phyloP scores from a whole-genome alignment of 2,888 invertebrate genomes.

The Dicyrtoma fusca region DNA sequence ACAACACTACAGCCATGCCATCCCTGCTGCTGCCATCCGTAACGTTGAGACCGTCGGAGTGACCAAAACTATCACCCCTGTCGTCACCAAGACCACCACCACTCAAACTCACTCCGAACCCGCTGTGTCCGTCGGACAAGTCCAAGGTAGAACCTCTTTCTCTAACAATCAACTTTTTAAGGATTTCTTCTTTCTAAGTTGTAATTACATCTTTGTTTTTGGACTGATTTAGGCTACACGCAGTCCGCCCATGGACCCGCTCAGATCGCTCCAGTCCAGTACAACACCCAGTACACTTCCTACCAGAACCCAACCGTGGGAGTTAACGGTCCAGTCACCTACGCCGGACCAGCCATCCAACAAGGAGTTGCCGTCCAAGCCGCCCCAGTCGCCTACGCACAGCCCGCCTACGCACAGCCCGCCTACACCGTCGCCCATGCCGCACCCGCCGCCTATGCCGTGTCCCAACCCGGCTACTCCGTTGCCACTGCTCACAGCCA shows the following conservation, averaged over 20 bases:
- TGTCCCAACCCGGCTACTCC: slow-evolving; percentile 9
- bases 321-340: slow-evolving; percentile 55
- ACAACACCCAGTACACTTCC: slow-evolving; percentile 51
- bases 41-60: slow-evolving; percentile 51
- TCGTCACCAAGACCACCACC: slow-evolving; percentile 52
- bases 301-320: slow-evolving; percentile 54
- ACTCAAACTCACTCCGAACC: slow-evolving; percentile 50
- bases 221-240: slow-evolving; percentile 50
- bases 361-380: slow-evolving; percentile 28
- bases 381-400: slow-evolving; percentile 19
- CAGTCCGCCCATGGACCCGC: slow-evolving; percentile 45
- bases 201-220: slow-evolving; percentile 2
- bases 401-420: not conserved
- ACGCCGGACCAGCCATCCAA: slow-evolving; percentile 47
- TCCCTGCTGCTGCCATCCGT: slow-evolving; percentile 48
- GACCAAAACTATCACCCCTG: slow-evolving; percentile 55
- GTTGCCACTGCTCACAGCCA: not conserved
- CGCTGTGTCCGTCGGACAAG: slow-evolving; percentile 51
- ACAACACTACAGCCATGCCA: slow-evolving; percentile 34
- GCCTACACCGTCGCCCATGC: not conserved
- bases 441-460: not conserved
- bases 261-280: slow-evolving; percentile 50
- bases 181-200: too few species aligned
- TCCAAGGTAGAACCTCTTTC: slow-evolving; percentile 46
- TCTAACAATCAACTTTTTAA: not conserved